Base-by-base conservation (phyloP, 2,113 vertebrate genomes). In the Pavo muticus region DNA sequence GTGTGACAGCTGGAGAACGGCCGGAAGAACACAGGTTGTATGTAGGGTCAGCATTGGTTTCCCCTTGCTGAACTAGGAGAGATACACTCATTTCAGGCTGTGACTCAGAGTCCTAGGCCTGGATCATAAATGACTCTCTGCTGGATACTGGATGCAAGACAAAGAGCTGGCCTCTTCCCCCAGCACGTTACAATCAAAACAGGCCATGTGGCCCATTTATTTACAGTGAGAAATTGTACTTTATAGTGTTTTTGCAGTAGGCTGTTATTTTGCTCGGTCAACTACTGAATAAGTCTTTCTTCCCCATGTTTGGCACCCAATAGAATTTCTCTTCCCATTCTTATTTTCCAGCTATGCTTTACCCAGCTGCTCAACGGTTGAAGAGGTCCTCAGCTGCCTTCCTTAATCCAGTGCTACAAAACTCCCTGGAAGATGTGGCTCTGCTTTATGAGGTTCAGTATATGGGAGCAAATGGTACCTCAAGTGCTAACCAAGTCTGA, bases 381-480 rank as follows among this genome's bases (percentile, higher is more conserved):
- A 99, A 98, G 95, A 98, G 98, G 19, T 98, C 97, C 5, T 97
- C 97, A 8, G 84, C 96, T 7, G 57, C 96, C 59, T 96, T 98
- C 23, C n/a, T 99, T 67, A 98, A 98, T 87, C 99, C 98, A 2
- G 92, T 98, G 14, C 98, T 99, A 93, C 99, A 99, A 96, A 98
- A 76, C 76, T 98, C 99, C 0, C 81, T 98, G 94, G 98, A 99
- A 63, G 99, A 99, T 3, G 97, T 98, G 71, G 97, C 98, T 54
- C 98, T 99, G 93, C 98, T 99, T 37, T 99, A 98, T 91, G 99
- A 99, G 98, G 99, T 99, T 97, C 92, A 67, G 95, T 96, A 93
- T 96, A 11, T 44, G 27, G 44, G 20, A 79, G 29, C 24, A 65
- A 37, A 65, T 30, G 50, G 29, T 54, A 25, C 11, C 16, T 52